These are phyloP conservation scores for Luscinia megarhynchos DNA, from an alignment of 2,797 vertebrate species.

Conservation along the genomic window DNA sequence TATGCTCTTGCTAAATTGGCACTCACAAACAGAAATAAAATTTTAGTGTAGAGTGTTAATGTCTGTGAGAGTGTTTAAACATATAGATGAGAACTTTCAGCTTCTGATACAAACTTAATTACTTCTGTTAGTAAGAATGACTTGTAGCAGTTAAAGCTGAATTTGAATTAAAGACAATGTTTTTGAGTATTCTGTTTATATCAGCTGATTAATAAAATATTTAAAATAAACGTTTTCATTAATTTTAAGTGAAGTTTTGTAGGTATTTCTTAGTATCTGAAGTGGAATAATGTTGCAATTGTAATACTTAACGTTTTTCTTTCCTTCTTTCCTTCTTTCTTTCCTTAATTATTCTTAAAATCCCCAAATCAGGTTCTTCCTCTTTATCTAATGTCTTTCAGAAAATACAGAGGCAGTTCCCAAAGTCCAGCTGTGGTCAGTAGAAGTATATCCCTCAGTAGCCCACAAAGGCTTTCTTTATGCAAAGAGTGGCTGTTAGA, in stretches of 20 bases:
- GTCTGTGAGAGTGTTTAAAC: background rate
- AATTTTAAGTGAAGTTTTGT: background rate
- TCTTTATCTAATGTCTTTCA: background rate
- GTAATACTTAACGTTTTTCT: background rate
- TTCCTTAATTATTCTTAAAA: background rate
- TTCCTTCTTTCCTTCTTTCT: too few species aligned
- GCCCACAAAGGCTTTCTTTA: background rate
- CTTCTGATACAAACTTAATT: background rate
- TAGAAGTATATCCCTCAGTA: background rate
- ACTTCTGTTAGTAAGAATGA: background rate
- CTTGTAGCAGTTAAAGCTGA: background rate
- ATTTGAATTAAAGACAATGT: background rate
- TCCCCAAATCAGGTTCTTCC: background rate
- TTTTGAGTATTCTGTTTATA: background rate
- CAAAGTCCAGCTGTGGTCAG: background rate
- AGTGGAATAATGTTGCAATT: background rate
- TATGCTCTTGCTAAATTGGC: background rate
- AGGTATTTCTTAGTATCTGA: background rate
- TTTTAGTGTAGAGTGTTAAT: background rate
- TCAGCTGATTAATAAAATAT: background rate
- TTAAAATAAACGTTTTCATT: slow-evolving; percentile 22
- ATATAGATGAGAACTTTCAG: background rate
- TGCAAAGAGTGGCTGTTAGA: background rate
- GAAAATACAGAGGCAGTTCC: background rate
- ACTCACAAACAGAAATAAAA: background rate